phyloP scores from a whole-genome alignment of 2,113 vertebrate genomes.

The Eurystomus gularis region DNA sequence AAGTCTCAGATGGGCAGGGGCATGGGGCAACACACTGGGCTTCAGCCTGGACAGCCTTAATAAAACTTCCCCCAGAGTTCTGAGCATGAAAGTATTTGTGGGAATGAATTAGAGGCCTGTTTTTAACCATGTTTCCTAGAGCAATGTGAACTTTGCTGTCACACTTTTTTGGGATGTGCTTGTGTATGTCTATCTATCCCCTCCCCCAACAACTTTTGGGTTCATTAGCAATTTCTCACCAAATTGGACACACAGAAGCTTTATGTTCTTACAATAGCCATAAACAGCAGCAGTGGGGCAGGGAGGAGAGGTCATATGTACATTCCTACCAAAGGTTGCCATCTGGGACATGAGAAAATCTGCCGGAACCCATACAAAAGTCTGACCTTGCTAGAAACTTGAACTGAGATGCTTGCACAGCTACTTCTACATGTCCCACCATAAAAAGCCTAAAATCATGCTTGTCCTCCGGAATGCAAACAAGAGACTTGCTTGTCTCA shows the following conservation, averaged over 20 bases:
- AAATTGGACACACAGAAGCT: not conserved
- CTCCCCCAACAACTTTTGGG: not conserved
- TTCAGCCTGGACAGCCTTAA: not conserved
- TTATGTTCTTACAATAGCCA: not conserved
- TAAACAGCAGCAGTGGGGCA: not conserved
- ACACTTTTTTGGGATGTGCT: not conserved
- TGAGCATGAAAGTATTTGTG: not conserved
- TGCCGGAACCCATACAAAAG: rapidly evolving
- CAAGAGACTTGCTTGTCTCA: not conserved
- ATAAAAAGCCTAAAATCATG: not conserved
- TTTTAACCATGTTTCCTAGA: not conserved
- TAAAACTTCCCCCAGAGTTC: not conserved
- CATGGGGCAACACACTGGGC: not conserved
- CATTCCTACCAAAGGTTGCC: not conserved
- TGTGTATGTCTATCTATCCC: not conserved
- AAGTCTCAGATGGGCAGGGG: not conserved
- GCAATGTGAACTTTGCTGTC: not conserved
- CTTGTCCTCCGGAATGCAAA: not conserved
- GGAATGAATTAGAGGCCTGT: not conserved
- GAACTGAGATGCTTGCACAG: not conserved
- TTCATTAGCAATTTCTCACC: not conserved
- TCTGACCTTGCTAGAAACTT: not conserved
- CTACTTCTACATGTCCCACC: not conserved
- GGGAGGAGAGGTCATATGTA: not conserved
- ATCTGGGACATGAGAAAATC: not conserved